Base-by-base conservation (phyloP, 2,888 invertebrate genomes). In the Caenorhabditis sinica region DNA sequence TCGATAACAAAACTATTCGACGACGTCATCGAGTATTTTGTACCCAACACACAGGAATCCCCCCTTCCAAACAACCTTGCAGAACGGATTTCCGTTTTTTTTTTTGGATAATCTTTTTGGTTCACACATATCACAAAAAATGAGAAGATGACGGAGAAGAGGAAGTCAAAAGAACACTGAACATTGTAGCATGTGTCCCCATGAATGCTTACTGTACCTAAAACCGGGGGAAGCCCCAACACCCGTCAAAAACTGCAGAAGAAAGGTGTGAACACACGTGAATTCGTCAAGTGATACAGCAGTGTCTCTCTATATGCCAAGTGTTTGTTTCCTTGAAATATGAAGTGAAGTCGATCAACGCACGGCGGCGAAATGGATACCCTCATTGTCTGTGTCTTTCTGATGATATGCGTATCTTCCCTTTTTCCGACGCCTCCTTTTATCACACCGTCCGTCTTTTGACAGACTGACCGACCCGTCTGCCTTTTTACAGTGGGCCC, bases 331-430 rank as follows among this genome's bases (percentile, higher is more conserved):
- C 79, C 79, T 79, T 79, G 79, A 79, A 79, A 65, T 43, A 33
- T 72, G 71, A 79, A 79, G 53, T 40, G 45, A 49, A 28, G 30
- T 61, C 51, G 23, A 51, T 33, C 20, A 36, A 45, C 9, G 40
- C 40, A 79, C 79, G 79, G 79, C 79, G 79, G 79, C 79, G 79
- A 79, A 79, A 79, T 72, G 79, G 72, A 69, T 45, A 72, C 79
- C 43, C 56, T 33, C 30, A 40, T 43, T 56, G 79, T 79, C 79
- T 79, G 79, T 71, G 79, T 58, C 49, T 65, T 51, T 63, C 63
- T 43, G n/a, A n/a, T n/a, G n/a, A n/a, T n/a, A n/a, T 45, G 49
- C 49, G 13, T 63, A n/a, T 45, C 33, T 61, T 63, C 33, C 56
- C 71, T 28, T n/a, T 30, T 56, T 60, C 49, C 56, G 30, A 61